Conservation (phyloP, 2,888 invertebrate genomes). For the Netelia inedita region DNA sequence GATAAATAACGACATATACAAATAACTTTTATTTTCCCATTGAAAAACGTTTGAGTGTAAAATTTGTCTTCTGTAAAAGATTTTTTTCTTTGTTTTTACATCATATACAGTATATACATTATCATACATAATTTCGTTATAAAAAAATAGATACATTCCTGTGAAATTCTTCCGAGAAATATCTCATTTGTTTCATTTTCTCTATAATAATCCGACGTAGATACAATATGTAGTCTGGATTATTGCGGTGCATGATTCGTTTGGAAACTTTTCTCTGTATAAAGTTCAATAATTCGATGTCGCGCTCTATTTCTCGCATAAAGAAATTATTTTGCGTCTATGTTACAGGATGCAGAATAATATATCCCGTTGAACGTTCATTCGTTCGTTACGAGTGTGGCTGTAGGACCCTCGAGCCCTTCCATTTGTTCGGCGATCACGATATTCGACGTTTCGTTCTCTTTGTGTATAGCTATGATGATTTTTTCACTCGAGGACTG, state of each 20-base stretch:
- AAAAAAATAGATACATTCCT: conserved; percentile 81
- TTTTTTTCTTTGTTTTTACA: conserved; percentile 73
- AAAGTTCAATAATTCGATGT: conserved; percentile 31
- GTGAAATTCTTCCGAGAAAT: conserved; percentile 69
- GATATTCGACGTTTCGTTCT: conserved; percentile 86
- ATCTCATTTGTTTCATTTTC: conserved; percentile 20
- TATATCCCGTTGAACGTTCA: conserved; percentile 68
- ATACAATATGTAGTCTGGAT: conserved; percentile 19
- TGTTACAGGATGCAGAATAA: conserved; percentile 17
- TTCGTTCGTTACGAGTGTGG: conserved; percentile 81
- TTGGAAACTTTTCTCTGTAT: conserved; percentile 15
- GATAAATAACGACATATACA: conserved; percentile 51
- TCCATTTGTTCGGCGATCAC: conserved; percentile 80
- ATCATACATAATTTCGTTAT: conserved; percentile 76
- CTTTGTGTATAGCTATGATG: conserved; percentile 90
- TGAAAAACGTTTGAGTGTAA: conserved; percentile 81
- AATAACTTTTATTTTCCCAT: conserved; percentile 67
- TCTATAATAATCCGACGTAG: conserved; percentile 20
- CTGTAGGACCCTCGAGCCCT: conserved; percentile 77
- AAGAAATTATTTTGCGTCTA: background rate
- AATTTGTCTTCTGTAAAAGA: conserved; percentile 79
- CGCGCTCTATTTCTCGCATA: background rate
- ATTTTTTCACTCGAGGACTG: conserved; percentile 92
- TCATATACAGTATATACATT: conserved; percentile 83
- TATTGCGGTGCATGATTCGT: background rate